Percentiles rank a stretch among this genome's conserved stretches.
phyloP scores from a whole-genome alignment of 2,797 vertebrate species.

The Garrulus glandarius region DNA sequence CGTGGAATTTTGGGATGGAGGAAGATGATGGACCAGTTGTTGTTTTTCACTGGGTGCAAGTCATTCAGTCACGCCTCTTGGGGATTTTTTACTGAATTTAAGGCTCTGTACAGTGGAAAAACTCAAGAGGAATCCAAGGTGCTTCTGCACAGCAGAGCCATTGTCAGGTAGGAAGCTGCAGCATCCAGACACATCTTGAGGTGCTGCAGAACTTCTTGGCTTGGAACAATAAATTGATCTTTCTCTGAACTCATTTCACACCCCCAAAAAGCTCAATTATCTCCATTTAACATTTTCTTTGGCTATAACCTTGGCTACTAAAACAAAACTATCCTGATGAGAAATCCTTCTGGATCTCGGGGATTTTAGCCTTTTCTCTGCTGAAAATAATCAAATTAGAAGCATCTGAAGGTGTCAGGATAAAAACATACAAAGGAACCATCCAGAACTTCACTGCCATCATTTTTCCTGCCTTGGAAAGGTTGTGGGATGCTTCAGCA shows the following conservation, averaged over 20 bases:
- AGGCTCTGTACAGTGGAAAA: not conserved
- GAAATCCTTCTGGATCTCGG: not conserved
- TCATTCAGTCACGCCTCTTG: not conserved
- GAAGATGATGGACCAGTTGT: not conserved
- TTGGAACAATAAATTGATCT: not conserved
- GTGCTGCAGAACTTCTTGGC: not conserved
- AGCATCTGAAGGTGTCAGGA: not conserved
- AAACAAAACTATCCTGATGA: not conserved
- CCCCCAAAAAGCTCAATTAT: not conserved
- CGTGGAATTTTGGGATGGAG: rapidly evolving
- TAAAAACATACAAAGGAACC: not conserved
- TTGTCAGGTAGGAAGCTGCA: not conserved
- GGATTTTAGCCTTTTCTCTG: not conserved
- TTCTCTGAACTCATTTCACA: not conserved
- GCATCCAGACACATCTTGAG: not conserved
- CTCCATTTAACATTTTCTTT: not conserved
- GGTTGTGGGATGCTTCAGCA: not conserved
- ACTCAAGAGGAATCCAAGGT: not conserved
- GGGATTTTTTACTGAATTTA: not conserved
- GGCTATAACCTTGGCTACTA: not conserved
- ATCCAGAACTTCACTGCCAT: not conserved
- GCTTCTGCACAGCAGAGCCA: not conserved
- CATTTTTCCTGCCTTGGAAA: not conserved
- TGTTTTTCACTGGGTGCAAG: not conserved
- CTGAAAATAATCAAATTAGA: not conserved